Conservation (phyloP, 2,797 vertebrate genomes). For the Arremon aurantiirostris region DNA sequence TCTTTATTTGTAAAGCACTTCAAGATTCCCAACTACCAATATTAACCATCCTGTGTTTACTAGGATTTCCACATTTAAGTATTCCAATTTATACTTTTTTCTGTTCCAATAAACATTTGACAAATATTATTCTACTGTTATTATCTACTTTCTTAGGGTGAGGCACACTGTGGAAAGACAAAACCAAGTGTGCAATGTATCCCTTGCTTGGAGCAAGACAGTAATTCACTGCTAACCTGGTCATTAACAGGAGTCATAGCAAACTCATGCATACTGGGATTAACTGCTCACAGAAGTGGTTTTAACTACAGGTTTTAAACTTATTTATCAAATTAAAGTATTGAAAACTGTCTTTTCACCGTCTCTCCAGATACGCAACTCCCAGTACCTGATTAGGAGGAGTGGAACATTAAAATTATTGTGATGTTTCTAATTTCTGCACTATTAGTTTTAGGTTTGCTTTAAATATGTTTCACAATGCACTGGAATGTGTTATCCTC, state of each 20-base stretch:
- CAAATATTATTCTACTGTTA: neutral
- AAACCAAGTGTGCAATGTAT: fast-evolving
- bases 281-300: neutral
- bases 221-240: neutral
- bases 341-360: neutral
- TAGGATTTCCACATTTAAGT: neutral
- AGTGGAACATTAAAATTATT: neutral
- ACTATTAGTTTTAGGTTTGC: neutral
- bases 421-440: neutral
- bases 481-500: neutral
- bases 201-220: neutral
- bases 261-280: neutral
- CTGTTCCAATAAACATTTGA: neutral
- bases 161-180: neutral
- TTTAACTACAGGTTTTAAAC: neutral
- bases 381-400: neutral
- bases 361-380: neutral
- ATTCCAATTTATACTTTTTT: neutral
- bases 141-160: neutral
- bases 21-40: neutral
- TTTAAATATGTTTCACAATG: neutral
- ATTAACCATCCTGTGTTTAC: neutral
- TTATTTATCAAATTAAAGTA: neutral
- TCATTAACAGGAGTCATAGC: neutral
- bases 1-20: neutral